Percentiles rank a stretch among this genome's conserved stretches.
Conservation (phyloP, 2,797 vertebrate species). For the Dryobates pubescens region DNA sequence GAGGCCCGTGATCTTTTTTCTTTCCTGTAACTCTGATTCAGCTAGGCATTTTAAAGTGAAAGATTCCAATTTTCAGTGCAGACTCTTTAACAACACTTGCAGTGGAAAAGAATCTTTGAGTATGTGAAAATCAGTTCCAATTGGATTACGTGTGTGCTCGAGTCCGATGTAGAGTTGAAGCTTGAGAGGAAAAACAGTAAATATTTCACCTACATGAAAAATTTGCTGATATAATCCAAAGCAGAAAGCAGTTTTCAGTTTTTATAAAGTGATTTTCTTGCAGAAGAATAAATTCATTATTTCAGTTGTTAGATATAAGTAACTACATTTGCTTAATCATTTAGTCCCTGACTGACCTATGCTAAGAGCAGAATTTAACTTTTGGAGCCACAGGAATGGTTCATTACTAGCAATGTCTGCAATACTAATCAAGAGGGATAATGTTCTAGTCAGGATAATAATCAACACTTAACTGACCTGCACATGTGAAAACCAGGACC, state of each 20-base stretch:
- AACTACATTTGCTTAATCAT: not conserved
- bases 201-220: not conserved
- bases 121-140: not conserved
- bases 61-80: not conserved
- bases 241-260: not conserved
- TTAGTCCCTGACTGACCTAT: not conserved
- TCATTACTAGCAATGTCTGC: constrained; percentile 38
- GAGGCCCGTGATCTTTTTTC: not conserved
- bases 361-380: not conserved
- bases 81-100: not conserved
- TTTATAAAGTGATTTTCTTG: not conserved
- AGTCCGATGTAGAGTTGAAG: not conserved
- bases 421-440: constrained; percentile 34
- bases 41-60: not conserved
- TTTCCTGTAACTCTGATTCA: not conserved
- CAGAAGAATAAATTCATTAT: not conserved
- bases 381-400: constrained; percentile 7
- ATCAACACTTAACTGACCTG: constrained; percentile 44
- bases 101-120: not conserved
- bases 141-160: not conserved
- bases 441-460: constrained; percentile 31
- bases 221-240: not conserved
- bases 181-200: not conserved
- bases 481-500: constrained; percentile 36
- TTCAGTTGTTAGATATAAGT: not conserved